These are phyloP conservation scores for Lithosia quadra DNA, from an alignment of 2,888 invertebrate species.

Conservation along the genomic window DNA sequence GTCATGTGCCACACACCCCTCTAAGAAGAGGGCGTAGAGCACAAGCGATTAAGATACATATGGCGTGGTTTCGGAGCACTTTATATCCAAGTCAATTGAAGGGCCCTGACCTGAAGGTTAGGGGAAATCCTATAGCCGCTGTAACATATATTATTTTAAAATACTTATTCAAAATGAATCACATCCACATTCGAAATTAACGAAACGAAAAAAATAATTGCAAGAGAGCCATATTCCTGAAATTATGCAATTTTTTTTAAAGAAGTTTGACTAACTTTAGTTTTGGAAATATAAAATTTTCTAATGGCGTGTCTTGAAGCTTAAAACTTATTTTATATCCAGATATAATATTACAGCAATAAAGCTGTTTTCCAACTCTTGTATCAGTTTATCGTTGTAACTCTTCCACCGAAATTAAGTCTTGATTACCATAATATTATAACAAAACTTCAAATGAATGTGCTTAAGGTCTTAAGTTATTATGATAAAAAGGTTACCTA, in stretches of 20 bases:
- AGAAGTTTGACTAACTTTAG: conserved; percentile 37
- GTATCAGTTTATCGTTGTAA: conserved; percentile 18
- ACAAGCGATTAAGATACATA: no score
- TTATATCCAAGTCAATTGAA: no score
- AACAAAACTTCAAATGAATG: conserved; percentile 13
- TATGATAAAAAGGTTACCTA: background rate
- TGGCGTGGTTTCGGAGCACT: no score
- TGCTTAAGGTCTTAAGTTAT: background rate
- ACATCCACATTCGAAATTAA: no score
- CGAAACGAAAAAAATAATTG: no score
- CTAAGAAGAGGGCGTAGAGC: no score
- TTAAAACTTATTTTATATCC: conserved; percentile 43
- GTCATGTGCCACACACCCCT: no score
- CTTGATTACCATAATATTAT: conserved; percentile 10
- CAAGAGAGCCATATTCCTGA: background rate
- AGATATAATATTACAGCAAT: conserved; percentile 47
- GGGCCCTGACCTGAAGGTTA: no score
- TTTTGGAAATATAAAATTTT: conserved; percentile 49
- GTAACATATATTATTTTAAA: no score
- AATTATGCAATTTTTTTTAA: conserved; percentile 22
- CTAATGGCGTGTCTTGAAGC: conserved; percentile 40
- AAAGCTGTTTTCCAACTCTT: conserved; percentile 39
- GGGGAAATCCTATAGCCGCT: no score
- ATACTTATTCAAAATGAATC: no score
- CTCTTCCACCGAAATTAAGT: background rate